phyloP scores from a whole-genome alignment of 2,888 invertebrate species.

The Acanthosepion lycidas region DNA sequence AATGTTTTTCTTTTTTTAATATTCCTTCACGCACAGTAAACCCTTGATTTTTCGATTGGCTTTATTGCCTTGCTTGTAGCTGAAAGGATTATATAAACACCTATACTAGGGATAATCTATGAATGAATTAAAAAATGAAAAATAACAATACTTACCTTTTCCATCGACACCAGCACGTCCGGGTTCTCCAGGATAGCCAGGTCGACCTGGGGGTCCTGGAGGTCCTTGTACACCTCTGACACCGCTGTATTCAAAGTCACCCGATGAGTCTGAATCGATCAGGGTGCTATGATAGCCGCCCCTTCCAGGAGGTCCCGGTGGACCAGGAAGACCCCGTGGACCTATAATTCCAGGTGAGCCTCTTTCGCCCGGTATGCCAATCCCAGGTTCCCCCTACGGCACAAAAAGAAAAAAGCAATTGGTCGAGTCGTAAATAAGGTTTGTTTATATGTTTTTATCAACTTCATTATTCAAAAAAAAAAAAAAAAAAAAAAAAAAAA shows the following conservation, averaged over 20 bases:
- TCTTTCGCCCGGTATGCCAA: background rate
- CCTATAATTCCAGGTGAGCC: constrained; percentile 42
- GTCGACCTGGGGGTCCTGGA: constrained; percentile 23
- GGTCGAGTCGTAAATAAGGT: no score
- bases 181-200: constrained; percentile 51
- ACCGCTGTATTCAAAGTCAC: constrained; percentile 51
- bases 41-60: no score
- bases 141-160: background rate
- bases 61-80: no score
- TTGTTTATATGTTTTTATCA: no score
- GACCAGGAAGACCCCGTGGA: constrained; percentile 48
- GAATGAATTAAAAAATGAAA: background rate
- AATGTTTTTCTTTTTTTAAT: no score
- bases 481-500: no score
- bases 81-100: no score
- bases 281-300: background rate
- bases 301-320: constrained; percentile 49
- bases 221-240: constrained; percentile 44
- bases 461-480: no score
- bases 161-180: constrained; percentile 55
- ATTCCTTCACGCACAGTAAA: no score
- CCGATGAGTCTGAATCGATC: constrained; percentile 50
- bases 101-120: no score
- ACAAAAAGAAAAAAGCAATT: background rate
- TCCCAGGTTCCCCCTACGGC: background rate